Evolutionary conservation across 2,888 invertebrate genomes (phyloP).

Genomic region (Cosmia trapezina): DNA sequence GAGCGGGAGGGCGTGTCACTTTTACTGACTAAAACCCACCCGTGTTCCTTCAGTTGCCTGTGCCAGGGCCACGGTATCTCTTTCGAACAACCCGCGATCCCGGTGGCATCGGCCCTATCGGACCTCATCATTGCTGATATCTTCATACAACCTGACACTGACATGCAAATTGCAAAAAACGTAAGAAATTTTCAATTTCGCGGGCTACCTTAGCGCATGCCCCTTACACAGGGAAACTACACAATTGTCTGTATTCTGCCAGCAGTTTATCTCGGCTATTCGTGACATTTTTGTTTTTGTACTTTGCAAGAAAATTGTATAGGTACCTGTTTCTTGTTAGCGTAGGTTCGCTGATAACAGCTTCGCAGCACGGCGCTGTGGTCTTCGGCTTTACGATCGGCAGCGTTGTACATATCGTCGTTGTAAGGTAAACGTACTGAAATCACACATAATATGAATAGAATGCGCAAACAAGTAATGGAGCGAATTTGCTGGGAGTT

Average conservation of each 20-base stretch:
- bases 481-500: background rate
- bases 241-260: background rate
- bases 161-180: no score
- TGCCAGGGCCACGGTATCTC: no score
- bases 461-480: background rate
- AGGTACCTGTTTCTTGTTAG: slow-evolving; percentile 79
- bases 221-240: background rate
- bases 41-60: no score
- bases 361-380: slow-evolving; percentile 79
- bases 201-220: no score
- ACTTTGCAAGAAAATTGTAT: background rate
- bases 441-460: background rate
- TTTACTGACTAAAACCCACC: no score
- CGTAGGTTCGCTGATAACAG: slow-evolving; percentile 78
- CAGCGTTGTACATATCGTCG: slow-evolving; percentile 83
- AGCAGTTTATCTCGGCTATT: background rate
- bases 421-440: slow-evolving; percentile 85
- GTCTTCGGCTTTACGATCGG: slow-evolving; percentile 83
- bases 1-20: no score
- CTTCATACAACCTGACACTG: no score
- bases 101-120: no score
- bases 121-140: no score
- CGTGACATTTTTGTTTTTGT: background rate
- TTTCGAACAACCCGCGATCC: no score
- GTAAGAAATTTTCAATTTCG: no score